A percentile compares a stretch with the other conserved stretches of the same genome.
phyloP scores from a whole-genome alignment of 1,140 invertebrate species.

The Ladona fulva region DNA sequence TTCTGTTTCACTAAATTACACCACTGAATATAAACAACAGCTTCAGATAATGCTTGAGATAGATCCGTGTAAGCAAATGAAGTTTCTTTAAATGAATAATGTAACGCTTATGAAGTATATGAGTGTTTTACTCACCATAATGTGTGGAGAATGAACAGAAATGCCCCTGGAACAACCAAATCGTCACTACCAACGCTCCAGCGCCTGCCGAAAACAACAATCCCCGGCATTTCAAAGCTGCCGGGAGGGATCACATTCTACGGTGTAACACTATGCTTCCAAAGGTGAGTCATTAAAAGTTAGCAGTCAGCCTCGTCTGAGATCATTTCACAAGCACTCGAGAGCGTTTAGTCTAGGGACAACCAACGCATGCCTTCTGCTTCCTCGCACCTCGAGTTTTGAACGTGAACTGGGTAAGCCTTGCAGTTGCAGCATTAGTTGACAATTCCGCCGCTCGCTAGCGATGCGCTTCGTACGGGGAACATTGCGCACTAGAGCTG shows the following conservation, averaged over 20 bases:
- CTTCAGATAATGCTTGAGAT: too few relatives aligned
- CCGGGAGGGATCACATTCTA: not conserved
- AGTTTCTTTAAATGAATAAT: constrained; percentile 11
- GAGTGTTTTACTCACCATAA: constrained; percentile 55
- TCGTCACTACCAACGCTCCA: constrained; percentile 87
- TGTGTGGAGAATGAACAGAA: constrained; percentile 64
- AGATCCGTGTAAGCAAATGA: too few relatives aligned
- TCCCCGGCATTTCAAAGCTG: constrained; percentile 62
- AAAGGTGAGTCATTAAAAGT: not conserved
- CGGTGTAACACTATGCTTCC: not conserved
- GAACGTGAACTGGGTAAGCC: not conserved
- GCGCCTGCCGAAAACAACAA: constrained; percentile 72
- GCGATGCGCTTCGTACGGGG: not conserved
- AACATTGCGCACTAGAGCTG: not conserved
- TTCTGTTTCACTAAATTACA: too few relatives aligned
- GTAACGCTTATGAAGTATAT: not conserved
- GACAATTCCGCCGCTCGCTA: not conserved
- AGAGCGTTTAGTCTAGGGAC: not conserved
- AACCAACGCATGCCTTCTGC: not conserved
- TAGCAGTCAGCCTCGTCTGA: not conserved
- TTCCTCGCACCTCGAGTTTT: not conserved
- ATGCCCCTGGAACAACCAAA: constrained; percentile 70
- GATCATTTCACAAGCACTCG: not conserved
- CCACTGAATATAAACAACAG: too few relatives aligned
- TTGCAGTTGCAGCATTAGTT: not conserved